phyloP scores from a whole-genome alignment of 2,797 vertebrate species.

The Cichlasoma orientale region DNA sequence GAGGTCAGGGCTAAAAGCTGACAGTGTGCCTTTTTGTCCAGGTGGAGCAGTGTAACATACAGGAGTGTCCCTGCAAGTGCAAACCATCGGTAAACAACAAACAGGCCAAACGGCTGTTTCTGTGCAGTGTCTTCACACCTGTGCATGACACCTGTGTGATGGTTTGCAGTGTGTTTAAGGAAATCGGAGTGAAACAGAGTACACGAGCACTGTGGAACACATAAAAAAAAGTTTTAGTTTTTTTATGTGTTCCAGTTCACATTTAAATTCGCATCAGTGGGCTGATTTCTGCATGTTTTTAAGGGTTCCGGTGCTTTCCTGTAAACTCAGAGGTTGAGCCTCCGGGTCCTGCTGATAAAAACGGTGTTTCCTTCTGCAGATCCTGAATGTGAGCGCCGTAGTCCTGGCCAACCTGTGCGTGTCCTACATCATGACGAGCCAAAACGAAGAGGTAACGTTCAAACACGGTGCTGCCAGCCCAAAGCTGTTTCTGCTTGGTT shows the following conservation, averaged over 20 bases:
- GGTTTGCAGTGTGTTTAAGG: constrained; percentile 31
- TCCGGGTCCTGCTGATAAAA: background rate
- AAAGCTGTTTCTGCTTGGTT: rapidly evolving
- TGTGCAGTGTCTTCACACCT: constrained; percentile 46
- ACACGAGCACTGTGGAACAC: background rate
- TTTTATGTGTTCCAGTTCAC: background rate
- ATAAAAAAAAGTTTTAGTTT: no score
- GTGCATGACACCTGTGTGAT: constrained; percentile 53
- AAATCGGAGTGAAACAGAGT: background rate
- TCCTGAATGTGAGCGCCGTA: constrained; percentile 92
- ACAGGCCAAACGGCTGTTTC: background rate
- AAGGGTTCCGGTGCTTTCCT: background rate
- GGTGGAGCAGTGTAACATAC: constrained; percentile 87
- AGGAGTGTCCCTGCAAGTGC: constrained; percentile 85
- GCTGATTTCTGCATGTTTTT: background rate
- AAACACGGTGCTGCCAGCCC: background rate
- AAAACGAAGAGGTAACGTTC: constrained; percentile 89
- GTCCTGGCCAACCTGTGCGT: constrained; percentile 96
- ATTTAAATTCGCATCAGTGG: background rate
- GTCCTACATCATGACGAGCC: constrained; percentile 95
- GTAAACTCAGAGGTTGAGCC: background rate
- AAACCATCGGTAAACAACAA: constrained; percentile 82
- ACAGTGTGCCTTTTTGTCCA: constrained; percentile 63
- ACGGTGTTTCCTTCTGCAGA: constrained; percentile 67
- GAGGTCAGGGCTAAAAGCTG: background rate